Conservation (phyloP, 2,797 vertebrate genomes). For the Apogon hyalosoma region DNA sequence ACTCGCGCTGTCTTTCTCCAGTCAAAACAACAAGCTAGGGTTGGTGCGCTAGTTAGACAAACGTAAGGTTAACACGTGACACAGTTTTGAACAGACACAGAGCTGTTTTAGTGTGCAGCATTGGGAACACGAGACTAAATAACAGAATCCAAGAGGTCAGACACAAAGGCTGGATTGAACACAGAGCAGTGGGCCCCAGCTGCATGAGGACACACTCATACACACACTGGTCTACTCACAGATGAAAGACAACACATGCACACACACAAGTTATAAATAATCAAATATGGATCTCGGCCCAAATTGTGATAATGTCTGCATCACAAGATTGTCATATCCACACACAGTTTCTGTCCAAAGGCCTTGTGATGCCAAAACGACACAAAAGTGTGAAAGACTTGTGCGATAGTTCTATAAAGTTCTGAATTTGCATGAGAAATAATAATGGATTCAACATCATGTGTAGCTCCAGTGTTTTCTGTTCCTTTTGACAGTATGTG, state of each 20-base stretch:
- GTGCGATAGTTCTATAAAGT: too few relatives aligned
- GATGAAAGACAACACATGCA: constrained; percentile 22
- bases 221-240: constrained; percentile 29
- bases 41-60: constrained; percentile 47
- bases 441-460: too few relatives aligned
- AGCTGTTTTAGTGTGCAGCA: constrained; percentile 35
- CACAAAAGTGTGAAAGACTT: too few relatives aligned
- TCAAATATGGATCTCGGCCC: too few relatives aligned
- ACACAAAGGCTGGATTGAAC: constrained; percentile 63
- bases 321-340: too few relatives aligned
- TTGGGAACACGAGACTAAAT: constrained; percentile 56
- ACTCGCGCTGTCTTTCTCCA: constrained; percentile 31
- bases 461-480: too few relatives aligned
- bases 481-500: too few relatives aligned
- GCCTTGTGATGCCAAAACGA: too few relatives aligned
- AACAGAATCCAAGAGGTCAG: constrained; percentile 58
- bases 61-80: constrained; percentile 57
- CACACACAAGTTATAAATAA: constrained; percentile 5
- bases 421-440: too few relatives aligned
- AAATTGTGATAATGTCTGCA: too few relatives aligned
- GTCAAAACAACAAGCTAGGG: constrained; percentile 67
- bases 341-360: too few relatives aligned
- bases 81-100: constrained; percentile 25
- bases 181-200: constrained; percentile 42
- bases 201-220: constrained; percentile 33